Percentiles rank a stretch among this genome's conserved stretches.
phyloP scores from a whole-genome alignment of 1,140 invertebrate species.

The Procambarus virginalis region DNA sequence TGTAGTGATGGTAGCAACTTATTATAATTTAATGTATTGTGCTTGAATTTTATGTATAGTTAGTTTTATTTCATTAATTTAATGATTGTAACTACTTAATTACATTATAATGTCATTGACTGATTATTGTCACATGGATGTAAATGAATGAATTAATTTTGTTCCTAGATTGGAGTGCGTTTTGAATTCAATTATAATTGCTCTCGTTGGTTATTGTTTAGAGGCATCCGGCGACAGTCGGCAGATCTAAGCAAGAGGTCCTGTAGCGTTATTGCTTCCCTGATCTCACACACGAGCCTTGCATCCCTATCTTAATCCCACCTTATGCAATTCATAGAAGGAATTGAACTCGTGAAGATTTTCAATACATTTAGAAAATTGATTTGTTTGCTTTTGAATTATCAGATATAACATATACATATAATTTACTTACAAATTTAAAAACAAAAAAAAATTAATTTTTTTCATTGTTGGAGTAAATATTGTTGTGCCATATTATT shows the following conservation, averaged over 20 bases:
- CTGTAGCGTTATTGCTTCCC: background rate
- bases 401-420: background rate
- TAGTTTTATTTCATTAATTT: too few relatives aligned
- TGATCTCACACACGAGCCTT: background rate
- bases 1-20: background rate
- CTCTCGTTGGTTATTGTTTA: background rate
- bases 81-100: background rate
- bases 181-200: background rate
- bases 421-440: background rate
- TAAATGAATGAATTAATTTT: background rate
- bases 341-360: background rate
- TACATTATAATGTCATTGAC: background rate
- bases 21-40: background rate
- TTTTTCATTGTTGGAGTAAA: background rate
- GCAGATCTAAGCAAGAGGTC: background rate
- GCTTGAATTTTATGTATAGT: background rate
- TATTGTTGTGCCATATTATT: background rate
- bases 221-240: background rate
- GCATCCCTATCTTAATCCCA: slow-evolving; percentile 3
- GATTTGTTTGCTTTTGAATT: background rate
- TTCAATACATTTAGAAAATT: background rate
- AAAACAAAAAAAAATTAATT: background rate
- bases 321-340: background rate
- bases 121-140: background rate
- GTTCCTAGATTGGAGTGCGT: background rate